A percentile compares a stretch with the other conserved stretches of the same genome.
These are phyloP conservation scores for Drosophila mimica DNA, from an alignment of 2,888 invertebrate species.

Conservation along the genomic window DNA sequence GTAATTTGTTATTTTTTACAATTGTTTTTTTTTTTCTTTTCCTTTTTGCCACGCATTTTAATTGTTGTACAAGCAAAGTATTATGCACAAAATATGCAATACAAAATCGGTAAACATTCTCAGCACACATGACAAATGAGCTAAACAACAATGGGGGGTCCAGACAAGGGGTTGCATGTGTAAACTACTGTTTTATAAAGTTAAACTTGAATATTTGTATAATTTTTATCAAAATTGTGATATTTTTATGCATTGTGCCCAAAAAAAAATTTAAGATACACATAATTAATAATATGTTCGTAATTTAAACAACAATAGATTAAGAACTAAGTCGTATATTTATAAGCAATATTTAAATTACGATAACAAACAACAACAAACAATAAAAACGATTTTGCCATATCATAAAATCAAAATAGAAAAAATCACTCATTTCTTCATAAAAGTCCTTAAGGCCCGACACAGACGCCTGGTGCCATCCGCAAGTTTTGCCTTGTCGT, in stretches of 20 bases:
- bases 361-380: constrained; percentile 59
- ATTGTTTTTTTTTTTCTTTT: constrained; percentile 25
- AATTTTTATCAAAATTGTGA: constrained; percentile 72
- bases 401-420: constrained; percentile 42
- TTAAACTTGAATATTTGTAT: constrained; percentile 58
- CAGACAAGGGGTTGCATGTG: constrained; percentile 23
- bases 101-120: constrained; percentile 54
- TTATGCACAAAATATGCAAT: constrained; percentile 60
- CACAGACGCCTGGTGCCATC: constrained; percentile 83
- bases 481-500: constrained; percentile 82
- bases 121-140: constrained; percentile 44
- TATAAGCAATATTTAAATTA: constrained; percentile 66
- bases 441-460: constrained; percentile 79
- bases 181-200: constrained; percentile 46
- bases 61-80: constrained; percentile 65
- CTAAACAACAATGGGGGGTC: constrained; percentile 9
- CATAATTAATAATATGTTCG: constrained; percentile 32
- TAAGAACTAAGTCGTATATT: constrained; percentile 63
- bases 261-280: constrained; percentile 54
- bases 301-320: constrained; percentile 59
- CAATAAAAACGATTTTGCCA: constrained; percentile 64
- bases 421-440: constrained; percentile 9
- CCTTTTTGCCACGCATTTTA: constrained; percentile 57
- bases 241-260: constrained; percentile 78
- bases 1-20: constrained; percentile 45